Base-by-base conservation (phyloP, 1,140 invertebrate species). In the Drosophila ercepeae region DNA sequence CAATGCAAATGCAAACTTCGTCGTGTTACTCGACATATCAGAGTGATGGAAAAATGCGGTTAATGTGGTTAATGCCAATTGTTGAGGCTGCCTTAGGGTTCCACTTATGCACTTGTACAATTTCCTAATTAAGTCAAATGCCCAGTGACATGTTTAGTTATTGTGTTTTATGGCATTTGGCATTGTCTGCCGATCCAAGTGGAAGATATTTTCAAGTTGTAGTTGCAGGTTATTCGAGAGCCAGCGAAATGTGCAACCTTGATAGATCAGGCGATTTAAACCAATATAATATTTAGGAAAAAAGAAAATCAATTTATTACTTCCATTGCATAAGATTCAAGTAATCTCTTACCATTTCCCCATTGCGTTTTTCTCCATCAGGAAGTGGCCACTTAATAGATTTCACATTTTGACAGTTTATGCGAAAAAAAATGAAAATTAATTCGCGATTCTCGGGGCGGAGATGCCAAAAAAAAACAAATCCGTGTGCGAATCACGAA, bases 81-180 rank as follows among this genome's bases (percentile, higher is more conserved):
- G 52, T 44, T 68, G 51, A 29, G 36, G 51, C 32, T 14, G 63
- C 46, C 59, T 59, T 54, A 53, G 34, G 64, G 25, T 72, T 75
- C 69, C 34, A 45, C 67, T 48, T 74, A 78, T 84, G 79, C 79
- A 84, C 75, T 79, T 83, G 79, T 79, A 64, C 75, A 86, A 57
- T 86, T 79, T 68, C 57, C 72, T 73, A 86, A 84, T 84, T 76
- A 84, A 86, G 61, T 79, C 71, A 63, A 79, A 75, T 55, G 76
- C 64, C n/a, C 57, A 60, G 44, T 53, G 55, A 46, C 70, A 58
- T 41, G 71, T 55, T 58, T 54, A 23, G 39, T 42, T 41, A 41
- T 70, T 78, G 49, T 54, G 18, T 53, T n/a, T n/a, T n/a, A n/a
- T n/a, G n/a, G n/a, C 34, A 8, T 51, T 61, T 52, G 29, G 27